Base-by-base conservation (phyloP, 2,888 invertebrate genomes). In the Melikaiella ostensackeni region DNA sequence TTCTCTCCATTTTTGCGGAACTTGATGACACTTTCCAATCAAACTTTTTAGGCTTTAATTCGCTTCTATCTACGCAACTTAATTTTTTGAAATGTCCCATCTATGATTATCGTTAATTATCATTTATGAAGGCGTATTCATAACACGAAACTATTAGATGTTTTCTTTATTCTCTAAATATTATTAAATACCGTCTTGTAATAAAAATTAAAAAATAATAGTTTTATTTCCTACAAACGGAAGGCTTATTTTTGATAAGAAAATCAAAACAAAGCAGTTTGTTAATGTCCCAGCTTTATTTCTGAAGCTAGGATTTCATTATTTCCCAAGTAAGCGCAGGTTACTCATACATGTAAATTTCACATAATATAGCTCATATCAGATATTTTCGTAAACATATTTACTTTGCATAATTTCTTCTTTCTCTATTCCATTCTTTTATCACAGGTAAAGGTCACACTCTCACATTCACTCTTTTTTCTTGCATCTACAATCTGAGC, bases 391-490 rank as follows among this genome's bases (percentile, higher is more conserved):
- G 38, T 64, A 33, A n/a, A 33, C n/a, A 46, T 70, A 46, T 42
- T 38, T 38, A 19, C 6, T 50, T 70, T 50, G 21, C 33, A 63
- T 35, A 63, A 63, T 55, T 70, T 70, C 50, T 30, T 33, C 1
- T 70, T n/a, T 33, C 27, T 16, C 59, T 27, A 59, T 24, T 59
- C 16, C 27, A 59, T 24, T 59, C 19, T 50, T 55, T 70, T 70
- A 70, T 70, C 70, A 70, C 70, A 70, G 50, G 70, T 70, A 30
- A 55, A 70, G 70, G 50, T 50, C 50, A 50, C 30, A 30, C 66
- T 50, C 50, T 33, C 30, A 30, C 66, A 46, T 38, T 66, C 57
- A 24, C 27, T 46, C 66, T 27, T 70, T 27, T 55, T 66, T 19
- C 42, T n/a, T 30, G 19, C 50, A n/a, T 11, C n/a, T 4, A 50